Base-by-base conservation (phyloP, 2,113 vertebrate genomes). In the Neoarius graeffei region DNA sequence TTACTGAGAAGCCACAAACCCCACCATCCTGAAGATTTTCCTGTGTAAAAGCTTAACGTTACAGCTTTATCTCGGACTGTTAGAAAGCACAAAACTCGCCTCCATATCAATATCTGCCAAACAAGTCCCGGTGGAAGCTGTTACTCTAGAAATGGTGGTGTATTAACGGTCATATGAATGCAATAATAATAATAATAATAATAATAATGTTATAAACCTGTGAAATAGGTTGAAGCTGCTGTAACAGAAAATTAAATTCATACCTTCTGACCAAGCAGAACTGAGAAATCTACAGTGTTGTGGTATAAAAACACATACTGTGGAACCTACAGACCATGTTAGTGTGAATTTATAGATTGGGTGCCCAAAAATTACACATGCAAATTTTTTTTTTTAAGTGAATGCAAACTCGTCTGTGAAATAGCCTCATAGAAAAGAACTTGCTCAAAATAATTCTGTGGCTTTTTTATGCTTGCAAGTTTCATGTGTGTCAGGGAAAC, bases 401-500 rank as follows among this genome's bases (percentile, higher is more conserved):
- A 67, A 19, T 71, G 14, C 27, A 35, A 35, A 35, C 1, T 17
- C 13, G 35, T 35, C 27, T 42, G 42, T 48, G 7, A 23, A 74
- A 48, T 76, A 52, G 4, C 48, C 48, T 50, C 35, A 8, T 17
- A 54, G 5, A 80, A 54, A 50, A 66, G 0, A 30, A 59, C 9
- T 25, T 27, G 30, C n/a, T 74, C 3, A 42, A 23, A 74, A 14
- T 17, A 27, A 73, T 59, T 42, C n/a, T 67, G 48, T 20, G 76
- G 56, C 57, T 62, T 27, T 27, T 50, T 77, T 77, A 13, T 60
- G 35, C 27, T 42, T 82, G 74, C 83, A 87, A 67, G 86, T 90
- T 90, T 88, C 80, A 64, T 59, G 80, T 86, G 50, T 73, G 71
- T 69, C 69, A 87, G 77, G 62, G 79, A 90, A 88, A 27, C 54